phyloP scores from a whole-genome alignment of 2,888 invertebrate species.

The Alcis repandata region DNA sequence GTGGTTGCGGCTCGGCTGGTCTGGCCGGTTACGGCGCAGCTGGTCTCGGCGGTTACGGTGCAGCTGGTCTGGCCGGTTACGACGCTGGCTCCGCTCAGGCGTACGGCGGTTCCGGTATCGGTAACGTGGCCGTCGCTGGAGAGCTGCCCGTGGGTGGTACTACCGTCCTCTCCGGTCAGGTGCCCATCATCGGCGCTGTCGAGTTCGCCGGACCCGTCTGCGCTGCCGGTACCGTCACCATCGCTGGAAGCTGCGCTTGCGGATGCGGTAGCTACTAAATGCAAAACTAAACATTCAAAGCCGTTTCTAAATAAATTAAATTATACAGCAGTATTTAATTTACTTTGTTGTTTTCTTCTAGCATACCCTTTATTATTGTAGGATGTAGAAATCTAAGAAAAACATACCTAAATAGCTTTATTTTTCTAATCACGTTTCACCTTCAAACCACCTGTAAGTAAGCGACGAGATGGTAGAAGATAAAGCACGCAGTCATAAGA shows the following conservation, averaged over 20 bases:
- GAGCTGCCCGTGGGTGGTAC: conserved; percentile 36
- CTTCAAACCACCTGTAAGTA: no score
- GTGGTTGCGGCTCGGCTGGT: conserved; percentile 2
- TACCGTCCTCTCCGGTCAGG: conserved; percentile 33
- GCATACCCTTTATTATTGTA: no score
- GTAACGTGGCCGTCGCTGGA: conserved; percentile 39
- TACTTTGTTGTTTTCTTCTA: neutral
- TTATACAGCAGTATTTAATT: no score
- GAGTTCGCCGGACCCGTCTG: conserved; percentile 44
- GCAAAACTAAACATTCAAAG: neutral
- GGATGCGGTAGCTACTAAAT: conserved; percentile 36
- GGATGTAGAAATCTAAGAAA: no score
- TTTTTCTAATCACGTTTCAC: no score
- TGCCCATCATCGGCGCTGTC: conserved; percentile 49
- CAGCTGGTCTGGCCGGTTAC: conserved; percentile 10
- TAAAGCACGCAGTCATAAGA: no score
- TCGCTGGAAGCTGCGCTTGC: conserved; percentile 45
- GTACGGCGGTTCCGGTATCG: conserved; percentile 9
- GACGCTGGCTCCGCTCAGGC: conserved; percentile 10
- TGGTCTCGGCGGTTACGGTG: neutral
- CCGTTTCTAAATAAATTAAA: neutral
- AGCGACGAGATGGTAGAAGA: no score
- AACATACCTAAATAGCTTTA: no score
- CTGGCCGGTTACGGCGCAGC: neutral
- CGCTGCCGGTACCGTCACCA: conserved; percentile 45